Evolutionary conservation across 92 coral and sea anemone genomes (phyloP).

Genomic region (Parazoanthus swiftii): DNA sequence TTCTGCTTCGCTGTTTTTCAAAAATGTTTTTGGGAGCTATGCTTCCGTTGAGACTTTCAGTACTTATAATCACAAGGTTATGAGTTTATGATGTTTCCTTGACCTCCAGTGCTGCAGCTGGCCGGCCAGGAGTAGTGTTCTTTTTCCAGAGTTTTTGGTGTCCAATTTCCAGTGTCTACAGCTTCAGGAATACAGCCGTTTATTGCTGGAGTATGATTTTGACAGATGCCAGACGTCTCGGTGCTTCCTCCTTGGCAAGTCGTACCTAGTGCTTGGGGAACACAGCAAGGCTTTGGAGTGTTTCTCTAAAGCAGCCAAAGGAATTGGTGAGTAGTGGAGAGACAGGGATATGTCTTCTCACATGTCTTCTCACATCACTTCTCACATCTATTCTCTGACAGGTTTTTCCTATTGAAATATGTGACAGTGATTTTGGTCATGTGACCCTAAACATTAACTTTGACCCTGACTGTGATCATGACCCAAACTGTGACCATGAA

Average conservation of each 20-base stretch:
- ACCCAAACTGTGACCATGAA: neutral
- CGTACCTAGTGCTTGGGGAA: conserved; percentile 87
- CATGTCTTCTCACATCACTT: no score
- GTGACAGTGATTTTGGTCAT: neutral
- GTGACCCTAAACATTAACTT: no score
- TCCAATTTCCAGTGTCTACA: conserved; percentile 85
- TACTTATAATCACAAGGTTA: neutral
- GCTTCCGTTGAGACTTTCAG: neutral
- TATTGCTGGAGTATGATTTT: conserved; percentile 74
- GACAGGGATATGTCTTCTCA: neutral
- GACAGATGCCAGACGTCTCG: conserved; percentile 71
- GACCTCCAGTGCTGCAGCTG: conserved; percentile 57
- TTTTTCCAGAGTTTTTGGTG: conserved; percentile 85
- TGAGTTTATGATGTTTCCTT: conserved; percentile 23
- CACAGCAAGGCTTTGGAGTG: conserved; percentile 87
- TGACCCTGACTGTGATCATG: neutral
- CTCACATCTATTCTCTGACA: no score
- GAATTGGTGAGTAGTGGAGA: conserved; percentile 64
- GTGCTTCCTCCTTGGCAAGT: conserved; percentile 86
- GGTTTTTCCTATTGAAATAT: neutral
- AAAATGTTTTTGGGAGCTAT: neutral
- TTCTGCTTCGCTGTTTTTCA: neutral
- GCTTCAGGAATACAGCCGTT: conserved; percentile 83
- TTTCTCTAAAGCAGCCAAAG: conserved; percentile 80
- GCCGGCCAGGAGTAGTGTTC: conserved; percentile 69